Percentiles rank a stretch among this genome's conserved stretches.
Evolutionary conservation across 1,140 invertebrate genomes (phyloP).

Genomic region (Meteorus sp.): DNA sequence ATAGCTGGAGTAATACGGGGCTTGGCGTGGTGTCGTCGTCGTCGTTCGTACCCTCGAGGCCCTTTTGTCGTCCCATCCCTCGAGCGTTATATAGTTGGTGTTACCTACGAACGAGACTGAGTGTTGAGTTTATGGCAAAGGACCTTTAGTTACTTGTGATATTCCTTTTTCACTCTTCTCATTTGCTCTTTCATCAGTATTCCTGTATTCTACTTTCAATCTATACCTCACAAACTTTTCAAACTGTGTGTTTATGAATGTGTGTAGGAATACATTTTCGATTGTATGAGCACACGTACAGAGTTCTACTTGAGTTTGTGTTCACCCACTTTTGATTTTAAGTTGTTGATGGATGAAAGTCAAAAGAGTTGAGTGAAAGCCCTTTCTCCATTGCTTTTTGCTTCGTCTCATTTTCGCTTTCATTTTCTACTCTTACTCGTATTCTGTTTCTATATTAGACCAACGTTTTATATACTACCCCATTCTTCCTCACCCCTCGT

Average conservation of each 20-base stretch:
- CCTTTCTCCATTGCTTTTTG: not conserved
- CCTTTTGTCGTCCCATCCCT: not conserved
- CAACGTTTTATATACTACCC: not conserved
- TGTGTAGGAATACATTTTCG: not conserved
- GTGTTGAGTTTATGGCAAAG: conserved; percentile 13
- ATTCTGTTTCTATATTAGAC: not conserved
- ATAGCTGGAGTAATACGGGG: conserved; percentile 54
- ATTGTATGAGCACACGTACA: not conserved
- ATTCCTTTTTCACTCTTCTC: not conserved
- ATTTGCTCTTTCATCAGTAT: not conserved
- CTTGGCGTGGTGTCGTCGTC: conserved; percentile 12
- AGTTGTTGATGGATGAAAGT: not conserved
- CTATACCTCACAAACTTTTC: too few species aligned
- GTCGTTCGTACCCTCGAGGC: not conserved
- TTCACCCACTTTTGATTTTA: conserved; percentile 21
- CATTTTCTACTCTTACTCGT: not conserved
- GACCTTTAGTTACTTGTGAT: not conserved
- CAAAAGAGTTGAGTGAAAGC: not conserved
- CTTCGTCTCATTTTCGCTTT: conserved; percentile 12
- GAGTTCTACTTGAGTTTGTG: too few species aligned
- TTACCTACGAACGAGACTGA: not conserved
- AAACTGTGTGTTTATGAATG: too few species aligned
- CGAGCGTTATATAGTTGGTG: conserved; percentile 6
- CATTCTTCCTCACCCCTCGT: too few species aligned
- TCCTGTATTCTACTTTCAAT: too few species aligned